phyloP scores from a whole-genome alignment of 2,888 invertebrate species.

The Chloromyia formosa region DNA sequence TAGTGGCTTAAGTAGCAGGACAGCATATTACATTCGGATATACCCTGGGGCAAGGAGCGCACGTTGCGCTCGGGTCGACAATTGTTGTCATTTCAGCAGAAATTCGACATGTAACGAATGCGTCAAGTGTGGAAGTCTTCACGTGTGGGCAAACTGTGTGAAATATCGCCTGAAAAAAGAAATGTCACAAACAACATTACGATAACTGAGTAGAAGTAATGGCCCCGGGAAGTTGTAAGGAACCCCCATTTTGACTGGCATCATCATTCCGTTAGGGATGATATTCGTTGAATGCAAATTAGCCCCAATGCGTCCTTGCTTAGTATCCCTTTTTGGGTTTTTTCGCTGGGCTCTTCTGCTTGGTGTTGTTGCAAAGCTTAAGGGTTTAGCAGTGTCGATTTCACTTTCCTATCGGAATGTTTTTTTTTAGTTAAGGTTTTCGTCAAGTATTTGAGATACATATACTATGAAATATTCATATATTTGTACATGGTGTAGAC shows the following conservation, averaged over 20 bases:
- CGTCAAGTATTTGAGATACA: not conserved
- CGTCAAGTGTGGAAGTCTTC: not conserved
- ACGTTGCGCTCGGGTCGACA: not conserved
- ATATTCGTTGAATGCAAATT: constrained; percentile 38
- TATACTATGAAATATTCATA: too few relatives aligned
- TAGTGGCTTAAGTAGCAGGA: constrained; percentile 15
- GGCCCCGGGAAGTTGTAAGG: constrained; percentile 8
- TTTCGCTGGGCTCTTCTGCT: too few relatives aligned
- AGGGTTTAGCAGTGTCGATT: constrained; percentile 25
- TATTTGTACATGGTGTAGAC: too few relatives aligned
- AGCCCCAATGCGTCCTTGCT: not conserved
- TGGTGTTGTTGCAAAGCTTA: too few relatives aligned
- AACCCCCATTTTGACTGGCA: constrained; percentile 14
- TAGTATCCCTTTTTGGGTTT: constrained; percentile 4
- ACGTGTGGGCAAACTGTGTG: constrained; percentile 1
- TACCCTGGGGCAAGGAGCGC: not conserved
- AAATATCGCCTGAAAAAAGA: constrained; percentile 7
- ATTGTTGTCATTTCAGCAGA: constrained; percentile 40
- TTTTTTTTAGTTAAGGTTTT: not conserved
- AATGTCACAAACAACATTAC: constrained; percentile 19
- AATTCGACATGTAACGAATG: constrained; percentile 14
- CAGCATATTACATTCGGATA: not conserved
- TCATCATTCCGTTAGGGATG: constrained; percentile 32
- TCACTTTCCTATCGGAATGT: not conserved
- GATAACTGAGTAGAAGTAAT: constrained; percentile 7